phyloP scores from a whole-genome alignment of 2,797 vertebrate genomes.

The Gymnocypris eckloni region DNA sequence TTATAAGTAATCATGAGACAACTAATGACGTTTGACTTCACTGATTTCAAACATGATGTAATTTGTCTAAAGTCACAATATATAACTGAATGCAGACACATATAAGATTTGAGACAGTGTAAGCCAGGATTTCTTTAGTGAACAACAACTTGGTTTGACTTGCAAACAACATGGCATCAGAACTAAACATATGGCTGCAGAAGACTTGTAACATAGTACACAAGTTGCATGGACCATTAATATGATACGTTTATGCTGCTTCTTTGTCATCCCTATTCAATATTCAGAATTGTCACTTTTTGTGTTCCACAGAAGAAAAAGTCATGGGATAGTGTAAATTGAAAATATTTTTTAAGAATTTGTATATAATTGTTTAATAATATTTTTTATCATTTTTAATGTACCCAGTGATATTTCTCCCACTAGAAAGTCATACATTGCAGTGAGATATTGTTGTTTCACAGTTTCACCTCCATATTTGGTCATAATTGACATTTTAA shows the following conservation, averaged over 20 bases:
- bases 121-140: not conserved
- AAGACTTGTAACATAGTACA: not conserved
- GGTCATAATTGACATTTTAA: not conserved
- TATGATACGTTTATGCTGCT: not conserved
- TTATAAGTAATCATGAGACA: not conserved
- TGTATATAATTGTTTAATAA: no score
- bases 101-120: no score
- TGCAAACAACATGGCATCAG: no score
- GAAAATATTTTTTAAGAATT: not conserved
- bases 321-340: not conserved
- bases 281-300: not conserved
- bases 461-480: not conserved
- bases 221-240: not conserved
- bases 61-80: no score
- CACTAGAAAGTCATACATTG: not conserved
- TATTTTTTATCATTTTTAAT: no score
- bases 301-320: not conserved
- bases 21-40: not conserved
- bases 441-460: not conserved
- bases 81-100: no score
- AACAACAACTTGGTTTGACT: not conserved
- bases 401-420: no score
- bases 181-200: not conserved
- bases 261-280: not conserved
- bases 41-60: not conserved